Percentiles rank a stretch among this genome's conserved stretches.
These are phyloP conservation scores for Drosophila putrida DNA, from an alignment of 2,888 invertebrate species.

Conservation along the genomic window DNA sequence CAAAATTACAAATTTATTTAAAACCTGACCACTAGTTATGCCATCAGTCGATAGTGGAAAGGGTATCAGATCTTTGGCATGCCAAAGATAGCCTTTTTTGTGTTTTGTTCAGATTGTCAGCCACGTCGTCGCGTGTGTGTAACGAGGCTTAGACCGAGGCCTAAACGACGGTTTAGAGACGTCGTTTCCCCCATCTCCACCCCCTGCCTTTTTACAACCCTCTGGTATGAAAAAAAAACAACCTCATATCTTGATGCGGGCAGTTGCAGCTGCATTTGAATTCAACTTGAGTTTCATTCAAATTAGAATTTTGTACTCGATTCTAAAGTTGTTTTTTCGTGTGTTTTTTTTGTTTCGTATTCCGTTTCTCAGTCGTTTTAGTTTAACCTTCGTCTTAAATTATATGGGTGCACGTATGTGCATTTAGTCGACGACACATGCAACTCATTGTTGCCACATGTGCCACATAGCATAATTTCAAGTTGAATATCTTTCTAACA, in stretches of 20 bases:
- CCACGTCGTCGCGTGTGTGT: slow-evolving; percentile 64
- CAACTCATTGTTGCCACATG: slow-evolving; percentile 44
- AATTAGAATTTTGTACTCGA: slow-evolving; percentile 40
- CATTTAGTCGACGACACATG: slow-evolving; percentile 11
- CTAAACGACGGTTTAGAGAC: slow-evolving; percentile 57
- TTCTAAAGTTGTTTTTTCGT: slow-evolving; percentile 41
- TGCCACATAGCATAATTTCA: slow-evolving; percentile 13
- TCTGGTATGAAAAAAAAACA: background rate
- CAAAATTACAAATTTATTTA: no score
- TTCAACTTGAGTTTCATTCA: slow-evolving; percentile 34
- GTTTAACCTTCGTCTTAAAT: slow-evolving; percentile 50
- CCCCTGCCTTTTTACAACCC: background rate
- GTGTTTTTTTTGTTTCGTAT: slow-evolving; percentile 9
- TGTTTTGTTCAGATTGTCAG: slow-evolving; percentile 34
- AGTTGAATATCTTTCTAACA: slow-evolving; percentile 4
- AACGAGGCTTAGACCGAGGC: slow-evolving; percentile 60
- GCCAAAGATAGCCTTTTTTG: no score
- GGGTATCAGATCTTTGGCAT: no score
- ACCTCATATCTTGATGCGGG: slow-evolving; percentile 25
- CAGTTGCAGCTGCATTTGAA: slow-evolving; percentile 43
- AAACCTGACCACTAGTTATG: no score
- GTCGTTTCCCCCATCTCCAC: background rate
- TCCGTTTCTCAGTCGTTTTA: slow-evolving; percentile 32
- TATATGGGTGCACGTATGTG: slow-evolving; percentile 25
- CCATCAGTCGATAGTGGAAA: no score